phyloP scores from a whole-genome alignment of 2,113 vertebrate genomes.

The Aspiorhynchus laticeps region DNA sequence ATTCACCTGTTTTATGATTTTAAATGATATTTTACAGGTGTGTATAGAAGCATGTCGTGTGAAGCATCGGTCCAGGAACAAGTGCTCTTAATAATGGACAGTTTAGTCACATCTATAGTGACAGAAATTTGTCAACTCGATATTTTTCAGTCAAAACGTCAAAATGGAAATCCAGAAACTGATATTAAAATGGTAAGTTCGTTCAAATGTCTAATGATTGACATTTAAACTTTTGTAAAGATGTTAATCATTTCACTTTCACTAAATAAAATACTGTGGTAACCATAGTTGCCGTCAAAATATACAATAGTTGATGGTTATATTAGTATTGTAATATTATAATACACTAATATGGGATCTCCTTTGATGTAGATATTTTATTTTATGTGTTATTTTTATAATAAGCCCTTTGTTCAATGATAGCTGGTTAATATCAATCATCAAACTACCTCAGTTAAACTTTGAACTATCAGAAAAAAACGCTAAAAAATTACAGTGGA shows the following conservation, averaged over 20 bases:
- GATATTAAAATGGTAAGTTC: conserved; percentile 7
- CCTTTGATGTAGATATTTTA: neutral
- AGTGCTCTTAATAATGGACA: conserved; percentile 1
- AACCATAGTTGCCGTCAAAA: neutral
- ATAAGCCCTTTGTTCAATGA: neutral
- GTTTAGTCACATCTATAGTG: conserved; percentile 17
- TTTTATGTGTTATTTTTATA: neutral
- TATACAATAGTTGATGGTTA: neutral
- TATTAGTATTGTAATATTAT: neutral
- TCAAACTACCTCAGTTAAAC: neutral
- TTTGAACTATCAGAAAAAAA: neutral
- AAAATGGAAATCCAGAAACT: neutral
- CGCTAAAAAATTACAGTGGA: neutral
- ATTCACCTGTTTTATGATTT: neutral
- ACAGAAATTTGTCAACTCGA: conserved; percentile 13
- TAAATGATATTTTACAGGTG: neutral
- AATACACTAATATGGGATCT: neutral
- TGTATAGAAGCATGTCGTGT: neutral
- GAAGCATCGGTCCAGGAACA: neutral
- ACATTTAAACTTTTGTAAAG: neutral
- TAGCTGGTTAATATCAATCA: neutral
- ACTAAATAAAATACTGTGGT: neutral
- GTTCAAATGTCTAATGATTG: neutral
- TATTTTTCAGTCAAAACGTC: neutral
- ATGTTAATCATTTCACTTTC: neutral